Evolutionary conservation across 2,113 vertebrate genomes (phyloP), one percentile per base, ranked within the genome.

Genomic region (Thryonomys swinderianus): DNA sequence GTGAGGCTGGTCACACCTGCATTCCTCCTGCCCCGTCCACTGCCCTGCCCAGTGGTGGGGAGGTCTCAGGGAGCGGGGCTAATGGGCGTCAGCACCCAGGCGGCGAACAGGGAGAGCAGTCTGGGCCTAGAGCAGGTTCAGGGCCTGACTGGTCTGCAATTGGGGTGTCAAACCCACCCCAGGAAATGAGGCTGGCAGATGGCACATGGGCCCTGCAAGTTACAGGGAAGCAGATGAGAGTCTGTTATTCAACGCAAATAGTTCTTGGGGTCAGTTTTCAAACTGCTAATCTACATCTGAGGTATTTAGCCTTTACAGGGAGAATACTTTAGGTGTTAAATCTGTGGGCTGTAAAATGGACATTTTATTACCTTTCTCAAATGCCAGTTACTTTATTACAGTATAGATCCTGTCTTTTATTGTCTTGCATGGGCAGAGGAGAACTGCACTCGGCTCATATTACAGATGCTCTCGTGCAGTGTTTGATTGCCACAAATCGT

Each of bases 341-440:
- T 69, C 67, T 79, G 4, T 30, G 57, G 48, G 40, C 87, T 83
- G 48, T 90, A 87, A 85, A 85, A 84, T 87, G 87, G 87, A 18
- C 51, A 62, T 69, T 94, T 88, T 88, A 67, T 74, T 85, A 13
- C 59, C 11, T 85, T 85, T 92, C 74, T 90, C 74, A 67, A 82
- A 45, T 61, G 21, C 51, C 40, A 45, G 21, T 61, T 45, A 25
- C 14, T 79, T 62, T 62, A 57, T 25, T 83, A 14, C 71, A 14
- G 61, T 88, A 7, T 93, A 8, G 74, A 66, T 62, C 21, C 34
- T 93, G 40, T 76, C 62, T 5, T 81, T 51, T 37, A n/a, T 55
- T 84, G 27, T 88, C 79, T 71, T 76, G 45, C 76, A 45, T 85
- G n/a, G 66, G 16, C 93, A 90, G 73, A 76, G 74, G 16, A 57